These are phyloP conservation scores for Zelleria hepariella DNA, from an alignment of 2,888 invertebrate species.

Conservation along the genomic window DNA sequence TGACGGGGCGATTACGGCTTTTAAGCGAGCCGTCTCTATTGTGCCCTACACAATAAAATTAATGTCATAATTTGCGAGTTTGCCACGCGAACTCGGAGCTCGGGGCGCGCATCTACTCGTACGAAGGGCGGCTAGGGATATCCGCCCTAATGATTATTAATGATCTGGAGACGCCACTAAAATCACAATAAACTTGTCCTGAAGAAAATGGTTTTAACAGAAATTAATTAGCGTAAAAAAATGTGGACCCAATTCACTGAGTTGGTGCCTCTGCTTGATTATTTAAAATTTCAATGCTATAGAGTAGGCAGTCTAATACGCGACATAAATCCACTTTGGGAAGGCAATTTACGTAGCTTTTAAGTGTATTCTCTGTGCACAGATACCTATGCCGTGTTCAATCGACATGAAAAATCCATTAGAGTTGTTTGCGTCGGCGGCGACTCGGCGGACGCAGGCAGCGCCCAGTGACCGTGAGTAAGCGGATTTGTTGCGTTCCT, in stretches of 20 bases:
- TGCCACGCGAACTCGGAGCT: constrained; percentile 12
- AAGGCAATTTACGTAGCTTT: neutral
- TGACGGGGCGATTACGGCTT: constrained; percentile 40
- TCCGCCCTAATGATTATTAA: constrained; percentile 56
- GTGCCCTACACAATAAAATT: constrained; percentile 47
- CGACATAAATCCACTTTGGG: neutral
- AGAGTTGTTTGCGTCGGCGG: constrained; percentile 55
- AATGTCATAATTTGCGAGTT: constrained; percentile 56
- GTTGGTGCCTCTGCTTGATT: too few species aligned
- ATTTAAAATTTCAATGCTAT: too few species aligned
- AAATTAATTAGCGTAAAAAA: too few species aligned
- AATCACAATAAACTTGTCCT: constrained; percentile 28
- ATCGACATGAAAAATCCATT: constrained; percentile 71
- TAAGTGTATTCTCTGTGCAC: constrained; percentile 2
- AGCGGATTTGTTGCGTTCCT: constrained; percentile 59
- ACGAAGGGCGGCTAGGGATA: constrained; percentile 36
- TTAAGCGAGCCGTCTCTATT: constrained; percentile 40
- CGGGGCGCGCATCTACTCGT: constrained; percentile 9
- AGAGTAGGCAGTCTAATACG: too few species aligned
- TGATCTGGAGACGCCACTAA: constrained; percentile 36
- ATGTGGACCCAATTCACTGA: too few species aligned
- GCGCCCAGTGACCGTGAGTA: constrained; percentile 61
- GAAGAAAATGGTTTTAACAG: too few species aligned
- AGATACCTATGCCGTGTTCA: constrained; percentile 36
- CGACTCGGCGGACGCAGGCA: constrained; percentile 38